A percentile compares a stretch with the other conserved stretches of the same genome.
Evolutionary conservation across 2,797 vertebrate species (phyloP).

Genomic region (Holocentrus rufus): DNA sequence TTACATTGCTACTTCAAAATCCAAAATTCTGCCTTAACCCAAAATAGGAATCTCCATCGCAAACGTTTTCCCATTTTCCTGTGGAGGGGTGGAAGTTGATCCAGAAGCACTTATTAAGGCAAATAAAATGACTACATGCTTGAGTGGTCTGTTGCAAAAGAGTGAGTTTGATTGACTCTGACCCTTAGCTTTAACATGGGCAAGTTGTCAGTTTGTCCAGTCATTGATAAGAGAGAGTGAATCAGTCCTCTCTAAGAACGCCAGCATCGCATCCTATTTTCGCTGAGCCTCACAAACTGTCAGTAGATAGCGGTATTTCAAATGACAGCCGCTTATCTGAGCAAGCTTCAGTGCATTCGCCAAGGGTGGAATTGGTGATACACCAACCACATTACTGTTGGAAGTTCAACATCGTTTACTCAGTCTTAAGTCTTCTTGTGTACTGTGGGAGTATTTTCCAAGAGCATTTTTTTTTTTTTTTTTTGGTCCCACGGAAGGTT

Average conservation of each 20-base stretch:
- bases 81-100: slow-evolving; percentile 24
- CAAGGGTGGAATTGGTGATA: slow-evolving; percentile 61
- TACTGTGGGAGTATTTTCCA: slow-evolving; percentile 3
- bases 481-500: neutral
- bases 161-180: slow-evolving; percentile 68
- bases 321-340: slow-evolving; percentile 81
- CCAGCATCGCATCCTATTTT: slow-evolving; percentile 68
- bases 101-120: slow-evolving; percentile 33
- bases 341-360: slow-evolving; percentile 70
- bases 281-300: slow-evolving; percentile 77
- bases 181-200: slow-evolving; percentile 65
- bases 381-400: slow-evolving; percentile 54
- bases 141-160: slow-evolving; percentile 41
- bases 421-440: slow-evolving; percentile 40
- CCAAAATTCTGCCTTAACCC: slow-evolving; percentile 2
- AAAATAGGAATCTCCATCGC: slow-evolving; percentile 33
- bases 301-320: slow-evolving; percentile 78
- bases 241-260: slow-evolving; percentile 60
- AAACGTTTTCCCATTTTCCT: neutral
- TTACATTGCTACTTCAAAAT: neutral
- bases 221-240: slow-evolving; percentile 70
- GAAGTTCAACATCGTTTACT: slow-evolving; percentile 50
- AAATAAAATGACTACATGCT: slow-evolving; percentile 54
- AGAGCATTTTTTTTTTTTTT: neutral
- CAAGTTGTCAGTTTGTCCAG: slow-evolving; percentile 70